These are phyloP conservation scores for Sarcophaga caerulescens DNA, from an alignment of 2,888 invertebrate species.

Conservation along the genomic window DNA sequence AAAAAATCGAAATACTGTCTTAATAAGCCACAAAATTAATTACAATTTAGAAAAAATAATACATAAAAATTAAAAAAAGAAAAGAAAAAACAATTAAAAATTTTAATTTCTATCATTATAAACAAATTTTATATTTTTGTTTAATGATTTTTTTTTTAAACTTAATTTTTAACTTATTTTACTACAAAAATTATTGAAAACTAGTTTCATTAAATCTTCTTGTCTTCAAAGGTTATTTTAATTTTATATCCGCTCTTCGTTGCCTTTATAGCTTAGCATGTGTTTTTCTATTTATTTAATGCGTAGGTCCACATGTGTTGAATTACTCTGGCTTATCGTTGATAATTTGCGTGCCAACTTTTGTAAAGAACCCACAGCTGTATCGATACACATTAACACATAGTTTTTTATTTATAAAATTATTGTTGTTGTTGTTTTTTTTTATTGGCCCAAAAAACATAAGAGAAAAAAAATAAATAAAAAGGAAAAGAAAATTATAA, in stretches of 20 bases:
- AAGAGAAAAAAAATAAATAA: slow-evolving; percentile 63
- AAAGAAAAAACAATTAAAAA: background rate
- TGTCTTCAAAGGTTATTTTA: background rate
- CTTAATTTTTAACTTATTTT: slow-evolving; percentile 56
- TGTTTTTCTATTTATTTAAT: slow-evolving; percentile 66
- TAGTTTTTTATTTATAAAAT: slow-evolving; percentile 39
- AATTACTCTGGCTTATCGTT: slow-evolving; percentile 78
- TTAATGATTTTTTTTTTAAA: background rate
- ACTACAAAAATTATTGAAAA: slow-evolving; percentile 49
- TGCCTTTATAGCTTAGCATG: background rate
- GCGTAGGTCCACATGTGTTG: slow-evolving; percentile 77
- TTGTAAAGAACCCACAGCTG: slow-evolving; percentile 85
- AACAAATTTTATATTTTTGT: slow-evolving; percentile 13
- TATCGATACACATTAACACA: slow-evolving; percentile 50
- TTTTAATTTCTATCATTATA: background rate
- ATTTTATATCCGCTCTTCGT: slow-evolving; percentile 26
- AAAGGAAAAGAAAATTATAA: slow-evolving; percentile 59
- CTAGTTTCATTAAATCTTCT: slow-evolving; percentile 55
- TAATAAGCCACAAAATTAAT: slow-evolving; percentile 18
- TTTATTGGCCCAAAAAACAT: slow-evolving; percentile 52
- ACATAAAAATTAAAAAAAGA: background rate
- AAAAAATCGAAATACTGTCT: slow-evolving; percentile 1
- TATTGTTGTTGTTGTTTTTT: background rate
- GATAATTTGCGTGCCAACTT: slow-evolving; percentile 80
- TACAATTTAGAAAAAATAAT: slow-evolving; percentile 2